phyloP scores from a whole-genome alignment of 2,888 invertebrate species.

The Ctena decussata region DNA sequence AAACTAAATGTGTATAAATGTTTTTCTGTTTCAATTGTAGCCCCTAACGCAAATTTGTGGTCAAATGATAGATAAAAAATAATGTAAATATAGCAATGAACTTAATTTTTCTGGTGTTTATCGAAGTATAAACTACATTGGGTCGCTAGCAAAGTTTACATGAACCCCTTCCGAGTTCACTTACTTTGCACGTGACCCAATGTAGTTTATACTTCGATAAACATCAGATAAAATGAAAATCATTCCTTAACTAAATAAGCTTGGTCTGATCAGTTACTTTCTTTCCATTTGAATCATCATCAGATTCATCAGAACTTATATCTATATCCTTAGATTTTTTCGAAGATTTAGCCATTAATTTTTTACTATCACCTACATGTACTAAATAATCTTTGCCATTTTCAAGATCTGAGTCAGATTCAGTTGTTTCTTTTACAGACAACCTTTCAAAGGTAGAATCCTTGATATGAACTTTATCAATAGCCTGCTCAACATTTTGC shows the following conservation, averaged over 20 bases:
- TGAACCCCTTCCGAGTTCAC: no score
- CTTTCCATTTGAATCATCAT: not conserved
- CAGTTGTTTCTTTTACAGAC: conserved; percentile 1
- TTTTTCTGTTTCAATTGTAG: no score
- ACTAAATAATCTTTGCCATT: not conserved
- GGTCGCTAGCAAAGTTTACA: no score
- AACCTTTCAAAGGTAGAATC: conserved; percentile 3
- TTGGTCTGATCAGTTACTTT: conserved; percentile 35
- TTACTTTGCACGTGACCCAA: no score
- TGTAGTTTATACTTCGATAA: no score
- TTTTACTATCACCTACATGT: conserved; percentile 16
- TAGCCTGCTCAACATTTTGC: not conserved
- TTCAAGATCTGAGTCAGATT: not conserved
- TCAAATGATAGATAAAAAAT: no score
- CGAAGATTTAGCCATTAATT: not conserved
- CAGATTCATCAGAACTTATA: not conserved
- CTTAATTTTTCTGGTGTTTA: no score
- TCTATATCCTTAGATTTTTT: not conserved
- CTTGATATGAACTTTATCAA: not conserved
- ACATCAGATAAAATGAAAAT: no score
- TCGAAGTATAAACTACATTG: no score
- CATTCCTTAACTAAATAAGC: conserved; percentile 26
- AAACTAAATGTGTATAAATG: no score
- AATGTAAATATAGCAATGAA: no score
- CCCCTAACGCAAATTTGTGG: no score